These are phyloP conservation scores for Planococcus citri DNA, from an alignment of 1,140 invertebrate species.

Conservation along the genomic window DNA sequence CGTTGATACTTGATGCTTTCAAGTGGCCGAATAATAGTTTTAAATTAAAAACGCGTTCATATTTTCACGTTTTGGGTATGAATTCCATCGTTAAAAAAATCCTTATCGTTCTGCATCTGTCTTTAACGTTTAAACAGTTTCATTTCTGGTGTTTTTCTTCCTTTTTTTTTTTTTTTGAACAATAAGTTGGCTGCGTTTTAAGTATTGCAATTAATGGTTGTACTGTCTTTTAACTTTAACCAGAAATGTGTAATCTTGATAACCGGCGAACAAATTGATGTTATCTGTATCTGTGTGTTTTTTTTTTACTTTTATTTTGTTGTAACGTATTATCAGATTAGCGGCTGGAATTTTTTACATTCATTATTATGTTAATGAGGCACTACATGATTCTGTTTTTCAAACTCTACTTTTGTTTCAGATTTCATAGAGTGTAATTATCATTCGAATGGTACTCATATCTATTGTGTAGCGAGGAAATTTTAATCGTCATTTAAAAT, in stretches of 20 bases:
- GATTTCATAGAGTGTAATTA: not conserved
- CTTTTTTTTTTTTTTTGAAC: not conserved
- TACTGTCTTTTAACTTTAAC: conserved; percentile 20
- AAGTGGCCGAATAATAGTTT: not conserved
- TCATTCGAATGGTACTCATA: no score
- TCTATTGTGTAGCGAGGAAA: not conserved
- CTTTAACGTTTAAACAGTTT: conserved; percentile 14
- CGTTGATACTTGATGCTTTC: not conserved
- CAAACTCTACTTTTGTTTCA: not conserved
- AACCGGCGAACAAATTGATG: conserved; percentile 16
- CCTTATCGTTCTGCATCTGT: conserved; percentile 12
- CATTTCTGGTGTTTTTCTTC: not conserved
- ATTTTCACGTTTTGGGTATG: conserved; percentile 14
- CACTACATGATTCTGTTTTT: conserved; percentile 14
- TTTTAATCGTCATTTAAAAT: not conserved
- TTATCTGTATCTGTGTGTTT: conserved; percentile 7
- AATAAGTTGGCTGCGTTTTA: conserved; percentile 17
- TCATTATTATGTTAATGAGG: conserved; percentile 20
- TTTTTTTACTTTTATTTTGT: conserved; percentile 18
- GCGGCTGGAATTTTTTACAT: conserved; percentile 14
- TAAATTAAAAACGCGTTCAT: conserved; percentile 14
- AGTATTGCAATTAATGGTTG: conserved; percentile 16
- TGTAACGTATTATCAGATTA: conserved; percentile 18
- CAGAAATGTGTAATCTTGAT: conserved; percentile 17
- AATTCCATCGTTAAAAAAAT: not conserved